These are phyloP conservation scores for Montipora sp. DNA, from an alignment of 64 coral and sea anemone genomes.

Conservation along the genomic window DNA sequence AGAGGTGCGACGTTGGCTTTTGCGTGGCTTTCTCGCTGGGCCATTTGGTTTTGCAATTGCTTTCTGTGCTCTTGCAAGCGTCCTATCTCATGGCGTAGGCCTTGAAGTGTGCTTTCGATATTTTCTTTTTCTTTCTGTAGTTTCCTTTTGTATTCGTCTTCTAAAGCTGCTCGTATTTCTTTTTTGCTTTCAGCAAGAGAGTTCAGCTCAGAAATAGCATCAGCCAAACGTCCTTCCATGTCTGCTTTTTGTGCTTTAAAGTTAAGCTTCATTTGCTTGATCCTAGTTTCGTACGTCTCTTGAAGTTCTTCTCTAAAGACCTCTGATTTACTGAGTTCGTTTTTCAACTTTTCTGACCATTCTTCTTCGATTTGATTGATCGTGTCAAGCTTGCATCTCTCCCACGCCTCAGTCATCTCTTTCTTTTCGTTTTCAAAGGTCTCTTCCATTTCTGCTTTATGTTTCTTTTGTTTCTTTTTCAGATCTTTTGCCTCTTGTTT, in stretches of 20 bases:
- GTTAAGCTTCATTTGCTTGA: conserved; percentile 53
- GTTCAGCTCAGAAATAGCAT: conserved; percentile 61
- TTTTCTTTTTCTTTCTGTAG: conserved; percentile 84
- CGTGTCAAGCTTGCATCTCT: conserved; percentile 70
- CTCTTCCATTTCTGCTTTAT: conserved; percentile 65
- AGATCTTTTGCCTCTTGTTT: conserved; percentile 73
- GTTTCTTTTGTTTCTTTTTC: conserved; percentile 67
- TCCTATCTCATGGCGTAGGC: conserved; percentile 70
- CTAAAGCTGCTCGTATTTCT: conserved; percentile 38
- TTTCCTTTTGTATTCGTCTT: conserved; percentile 67
- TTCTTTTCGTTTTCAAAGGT: conserved; percentile 84
- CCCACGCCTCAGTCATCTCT: conserved; percentile 47
- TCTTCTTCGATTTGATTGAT: conserved; percentile 83
- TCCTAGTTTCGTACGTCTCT: conserved; percentile 63
- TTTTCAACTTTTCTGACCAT: conserved; percentile 64
- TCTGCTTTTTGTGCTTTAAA: conserved; percentile 79
- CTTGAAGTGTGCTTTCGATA: conserved; percentile 77
- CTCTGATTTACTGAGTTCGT: conserved; percentile 58
- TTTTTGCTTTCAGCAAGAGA: conserved; percentile 58
- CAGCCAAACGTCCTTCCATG: conserved; percentile 57
- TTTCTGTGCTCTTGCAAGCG: conserved; percentile 66
- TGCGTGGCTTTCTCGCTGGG: conserved; percentile 9
- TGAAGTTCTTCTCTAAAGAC: conserved; percentile 66
- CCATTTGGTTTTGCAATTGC: conserved; percentile 78
- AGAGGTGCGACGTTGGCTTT: background rate